phyloP scores from a whole-genome alignment of 2,888 invertebrate genomes.

The Xestoiulus laeticollis region DNA sequence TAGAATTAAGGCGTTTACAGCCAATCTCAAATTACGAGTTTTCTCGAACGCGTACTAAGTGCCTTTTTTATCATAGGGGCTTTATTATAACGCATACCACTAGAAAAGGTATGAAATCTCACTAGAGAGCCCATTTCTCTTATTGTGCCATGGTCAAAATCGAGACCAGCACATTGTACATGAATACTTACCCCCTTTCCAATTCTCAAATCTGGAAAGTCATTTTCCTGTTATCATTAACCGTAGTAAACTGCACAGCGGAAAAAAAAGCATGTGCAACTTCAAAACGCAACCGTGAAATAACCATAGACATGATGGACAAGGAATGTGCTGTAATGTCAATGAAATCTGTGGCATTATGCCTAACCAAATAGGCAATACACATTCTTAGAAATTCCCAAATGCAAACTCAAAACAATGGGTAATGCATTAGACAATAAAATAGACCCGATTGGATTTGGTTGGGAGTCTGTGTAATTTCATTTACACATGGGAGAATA shows the following conservation, averaged over 20 bases:
- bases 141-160: too few relatives aligned
- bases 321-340: slow-evolving; percentile 37
- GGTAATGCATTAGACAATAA: slow-evolving; percentile 15
- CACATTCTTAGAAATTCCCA: slow-evolving; percentile 25
- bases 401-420: not conserved
- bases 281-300: not conserved
- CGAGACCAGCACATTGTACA: too few relatives aligned
- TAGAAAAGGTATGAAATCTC: too few relatives aligned
- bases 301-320: slow-evolving; percentile 10
- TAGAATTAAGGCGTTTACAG: too few relatives aligned
- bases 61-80: too few relatives aligned
- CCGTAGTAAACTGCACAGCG: not conserved
- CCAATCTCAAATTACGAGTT: too few relatives aligned
- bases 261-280: not conserved
- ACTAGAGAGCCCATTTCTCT: too few relatives aligned
- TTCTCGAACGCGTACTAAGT: too few relatives aligned
- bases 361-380: not conserved
- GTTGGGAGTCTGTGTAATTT: not conserved
- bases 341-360: slow-evolving; percentile 9
- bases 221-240: not conserved
- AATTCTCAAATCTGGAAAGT: too few relatives aligned
- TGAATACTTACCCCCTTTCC: too few relatives aligned
- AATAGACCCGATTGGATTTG: not conserved
- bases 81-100: too few relatives aligned
- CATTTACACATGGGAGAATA: not conserved